Conservation (phyloP, 2,113 vertebrate species). For the Craseonycteris thonglongyai region DNA sequence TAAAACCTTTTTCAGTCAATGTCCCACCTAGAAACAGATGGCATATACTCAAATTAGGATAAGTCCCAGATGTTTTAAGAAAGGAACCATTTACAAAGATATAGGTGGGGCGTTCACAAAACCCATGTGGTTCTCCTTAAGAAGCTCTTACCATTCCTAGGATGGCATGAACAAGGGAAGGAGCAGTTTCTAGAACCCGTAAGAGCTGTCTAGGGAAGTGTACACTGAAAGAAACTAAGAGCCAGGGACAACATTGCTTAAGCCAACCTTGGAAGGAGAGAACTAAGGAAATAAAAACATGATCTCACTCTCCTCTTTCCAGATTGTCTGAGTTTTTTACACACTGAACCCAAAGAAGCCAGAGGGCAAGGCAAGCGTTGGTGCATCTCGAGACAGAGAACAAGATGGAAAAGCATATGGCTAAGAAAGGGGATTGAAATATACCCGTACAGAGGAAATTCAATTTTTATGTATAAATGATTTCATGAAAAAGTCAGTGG, state of each 20-base stretch:
- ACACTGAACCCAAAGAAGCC: neutral
- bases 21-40: neutral
- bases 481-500: neutral
- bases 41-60: neutral
- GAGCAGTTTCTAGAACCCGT: too few species aligned
- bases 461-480: neutral
- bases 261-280: neutral
- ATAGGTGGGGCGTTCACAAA: neutral
- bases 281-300: neutral
- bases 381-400: neutral
- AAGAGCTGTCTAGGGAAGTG: neutral
- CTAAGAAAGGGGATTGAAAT: neutral
- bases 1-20: neutral
- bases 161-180: neutral
- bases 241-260: fast-evolving
- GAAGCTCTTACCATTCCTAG: neutral
- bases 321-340: neutral
- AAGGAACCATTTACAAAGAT: neutral
- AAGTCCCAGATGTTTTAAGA: neutral
- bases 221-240: neutral
- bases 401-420: neutral
- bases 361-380: neutral
- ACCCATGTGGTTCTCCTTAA: neutral
- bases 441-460: too few species aligned
- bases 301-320: neutral